Conservation (phyloP, 2,113 vertebrate genomes). For the Mugil cephalus region DNA sequence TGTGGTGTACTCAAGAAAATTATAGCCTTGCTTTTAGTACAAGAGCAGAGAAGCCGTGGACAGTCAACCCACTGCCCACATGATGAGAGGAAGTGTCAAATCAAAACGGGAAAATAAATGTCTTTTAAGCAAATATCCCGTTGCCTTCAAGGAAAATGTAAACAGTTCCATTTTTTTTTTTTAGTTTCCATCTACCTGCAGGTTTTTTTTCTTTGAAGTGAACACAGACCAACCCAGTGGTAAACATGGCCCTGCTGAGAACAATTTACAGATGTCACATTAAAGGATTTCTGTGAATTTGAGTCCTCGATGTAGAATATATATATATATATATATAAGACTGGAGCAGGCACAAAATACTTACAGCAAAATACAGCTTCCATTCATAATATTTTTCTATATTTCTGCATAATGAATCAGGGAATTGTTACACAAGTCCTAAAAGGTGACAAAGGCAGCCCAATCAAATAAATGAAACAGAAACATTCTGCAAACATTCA, state of each 20-base stretch:
- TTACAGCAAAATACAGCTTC: too few relatives aligned
- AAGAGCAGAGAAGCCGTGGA: not conserved
- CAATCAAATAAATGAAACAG: not conserved
- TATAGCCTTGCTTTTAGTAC: not conserved
- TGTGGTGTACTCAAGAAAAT: not conserved
- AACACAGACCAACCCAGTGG: not conserved
- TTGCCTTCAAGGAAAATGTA: constrained; percentile 11
- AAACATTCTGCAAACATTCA: not conserved
- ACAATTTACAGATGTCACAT: constrained; percentile 27
- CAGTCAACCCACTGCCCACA: not conserved
- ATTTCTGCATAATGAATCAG: too few relatives aligned
- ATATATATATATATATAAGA: too few relatives aligned
- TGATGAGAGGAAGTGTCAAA: constrained; percentile 29
- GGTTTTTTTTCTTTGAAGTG: constrained; percentile 16
- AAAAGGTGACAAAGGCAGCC: too few relatives aligned
- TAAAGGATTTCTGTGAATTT: constrained; percentile 32
- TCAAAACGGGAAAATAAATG: constrained; percentile 14
- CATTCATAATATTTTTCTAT: too few relatives aligned
- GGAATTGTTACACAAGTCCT: too few relatives aligned
- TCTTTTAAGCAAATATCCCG: constrained; percentile 14
- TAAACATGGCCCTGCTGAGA: constrained; percentile 20
- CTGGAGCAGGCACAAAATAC: too few relatives aligned
- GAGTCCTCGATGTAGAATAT: constrained; percentile 17
- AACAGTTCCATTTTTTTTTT: not conserved
- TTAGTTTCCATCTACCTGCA: not conserved